Evolutionary conservation across 2,888 invertebrate species (phyloP).

Genomic region (Fragum sueziense): DNA sequence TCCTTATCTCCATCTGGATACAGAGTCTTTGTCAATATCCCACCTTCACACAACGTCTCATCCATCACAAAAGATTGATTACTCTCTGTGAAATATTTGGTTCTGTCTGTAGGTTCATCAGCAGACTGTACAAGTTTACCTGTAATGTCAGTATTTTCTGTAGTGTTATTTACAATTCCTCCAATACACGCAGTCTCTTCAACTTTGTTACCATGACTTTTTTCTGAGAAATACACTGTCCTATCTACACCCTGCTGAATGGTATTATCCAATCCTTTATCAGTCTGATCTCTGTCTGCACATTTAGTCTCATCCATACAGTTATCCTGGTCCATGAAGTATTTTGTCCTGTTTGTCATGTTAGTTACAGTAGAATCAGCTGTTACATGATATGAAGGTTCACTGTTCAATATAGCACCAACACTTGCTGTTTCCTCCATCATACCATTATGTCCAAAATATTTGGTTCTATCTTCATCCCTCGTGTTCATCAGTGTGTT

Average conservation of each 20-base stretch:
- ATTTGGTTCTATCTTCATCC: not conserved
- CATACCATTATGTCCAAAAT: not conserved
- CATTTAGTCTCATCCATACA: not conserved
- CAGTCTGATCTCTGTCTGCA: not conserved
- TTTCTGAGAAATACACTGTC: not conserved
- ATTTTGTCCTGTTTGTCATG: not conserved
- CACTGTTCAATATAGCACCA: not conserved
- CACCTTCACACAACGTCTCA: not conserved
- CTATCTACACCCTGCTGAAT: not conserved
- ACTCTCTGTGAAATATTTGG: slow-evolving; percentile 14
- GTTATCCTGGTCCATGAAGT: not conserved
- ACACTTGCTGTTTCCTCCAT: slow-evolving; percentile 12
- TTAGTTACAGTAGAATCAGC: not conserved
- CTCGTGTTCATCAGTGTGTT: not conserved
- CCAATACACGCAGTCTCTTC: slow-evolving; percentile 26
- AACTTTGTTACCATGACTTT: not conserved
- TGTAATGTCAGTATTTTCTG: not conserved
- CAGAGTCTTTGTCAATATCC: not conserved
- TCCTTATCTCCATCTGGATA: too few relatives aligned
- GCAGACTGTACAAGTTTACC: not conserved
- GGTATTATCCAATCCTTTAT: not conserved
- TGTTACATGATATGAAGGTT: not conserved
- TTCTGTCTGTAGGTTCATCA: not conserved
- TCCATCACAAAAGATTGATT: not conserved
- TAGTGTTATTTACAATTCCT: slow-evolving; percentile 18